These are phyloP conservation scores for Pammene fasciana DNA, from an alignment of 2,888 invertebrate species.

Conservation along the genomic window DNA sequence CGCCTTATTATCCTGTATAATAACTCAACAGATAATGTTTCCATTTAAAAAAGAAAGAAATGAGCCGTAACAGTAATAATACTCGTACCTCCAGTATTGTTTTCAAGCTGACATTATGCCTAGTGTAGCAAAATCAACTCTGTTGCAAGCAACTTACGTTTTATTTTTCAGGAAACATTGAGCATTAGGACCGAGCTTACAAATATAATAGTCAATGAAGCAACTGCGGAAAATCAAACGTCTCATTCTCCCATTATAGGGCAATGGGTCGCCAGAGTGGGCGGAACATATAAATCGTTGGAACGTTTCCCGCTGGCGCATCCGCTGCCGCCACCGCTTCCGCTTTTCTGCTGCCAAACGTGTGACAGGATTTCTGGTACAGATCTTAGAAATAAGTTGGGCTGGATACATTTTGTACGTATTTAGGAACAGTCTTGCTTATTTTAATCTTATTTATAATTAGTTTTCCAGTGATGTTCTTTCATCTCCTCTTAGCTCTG, in stretches of 20 bases:
- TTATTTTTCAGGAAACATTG: not conserved
- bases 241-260: slow-evolving; percentile 23
- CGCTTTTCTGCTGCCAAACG: slow-evolving; percentile 26
- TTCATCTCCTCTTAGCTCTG: no score
- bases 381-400: slow-evolving; percentile 8
- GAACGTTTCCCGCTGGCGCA: slow-evolving; percentile 21
- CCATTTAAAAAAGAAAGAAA: slow-evolving; percentile 5
- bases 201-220: slow-evolving; percentile 20
- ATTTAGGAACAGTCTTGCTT: not conserved
- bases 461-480: not conserved
- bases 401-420: not conserved
- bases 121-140: not conserved
- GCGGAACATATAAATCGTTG: slow-evolving; percentile 28
- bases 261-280: slow-evolving; percentile 31
- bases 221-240: slow-evolving; percentile 27
- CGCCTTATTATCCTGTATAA: not conserved
- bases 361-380: slow-evolving; percentile 18
- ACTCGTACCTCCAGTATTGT: not conserved
- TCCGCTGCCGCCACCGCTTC: slow-evolving; percentile 32
- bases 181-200: not conserved
- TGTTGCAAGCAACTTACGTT: not conserved
- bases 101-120: not conserved
- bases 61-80: not conserved
- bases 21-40: slow-evolving; percentile 8
- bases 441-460: not conserved